Percentiles rank a stretch among this genome's conserved stretches.
Evolutionary conservation across 2,888 invertebrate genomes (phyloP).

Genomic region (Melolontha melolontha): DNA sequence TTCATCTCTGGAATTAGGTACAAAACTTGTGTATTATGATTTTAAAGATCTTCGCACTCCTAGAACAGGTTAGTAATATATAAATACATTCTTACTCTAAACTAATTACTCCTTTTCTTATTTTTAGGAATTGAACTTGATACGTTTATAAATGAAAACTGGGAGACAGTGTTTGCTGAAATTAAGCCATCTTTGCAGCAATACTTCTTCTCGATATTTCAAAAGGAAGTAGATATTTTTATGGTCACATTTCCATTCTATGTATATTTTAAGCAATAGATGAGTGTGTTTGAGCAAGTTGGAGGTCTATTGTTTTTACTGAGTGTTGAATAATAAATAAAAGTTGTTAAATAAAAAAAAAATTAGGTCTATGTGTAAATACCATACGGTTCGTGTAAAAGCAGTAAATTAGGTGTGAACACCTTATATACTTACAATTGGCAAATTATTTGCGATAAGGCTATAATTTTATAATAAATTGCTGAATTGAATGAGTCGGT

Average conservation of each 20-base stretch:
- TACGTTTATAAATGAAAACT: neutral
- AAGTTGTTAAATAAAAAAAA: too few species aligned
- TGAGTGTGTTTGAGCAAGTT: too few species aligned
- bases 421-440: too few species aligned
- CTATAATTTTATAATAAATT: too few species aligned
- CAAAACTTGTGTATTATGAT: neutral
- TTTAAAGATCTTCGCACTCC: constrained; percentile 1
- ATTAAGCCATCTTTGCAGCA: neutral
- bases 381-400: too few species aligned
- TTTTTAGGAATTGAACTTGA: constrained; percentile 12
- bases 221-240: neutral
- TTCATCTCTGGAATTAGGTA: neutral
- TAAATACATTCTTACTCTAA: neutral
- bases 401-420: too few species aligned
- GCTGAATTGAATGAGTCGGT: too few species aligned
- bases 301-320: too few species aligned
- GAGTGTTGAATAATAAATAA: too few species aligned
- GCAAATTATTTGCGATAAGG: too few species aligned
- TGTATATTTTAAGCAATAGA: constrained; percentile 2
- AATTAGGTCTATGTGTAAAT: too few species aligned
- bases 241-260: neutral
- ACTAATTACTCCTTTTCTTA: neutral
- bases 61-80: neutral
- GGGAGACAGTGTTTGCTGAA: neutral
- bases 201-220: neutral